Percentiles rank a stretch among this genome's conserved stretches.
These are phyloP conservation scores for Monochamus saltuarius DNA, from an alignment of 1,140 invertebrate genomes.

Conservation along the genomic window DNA sequence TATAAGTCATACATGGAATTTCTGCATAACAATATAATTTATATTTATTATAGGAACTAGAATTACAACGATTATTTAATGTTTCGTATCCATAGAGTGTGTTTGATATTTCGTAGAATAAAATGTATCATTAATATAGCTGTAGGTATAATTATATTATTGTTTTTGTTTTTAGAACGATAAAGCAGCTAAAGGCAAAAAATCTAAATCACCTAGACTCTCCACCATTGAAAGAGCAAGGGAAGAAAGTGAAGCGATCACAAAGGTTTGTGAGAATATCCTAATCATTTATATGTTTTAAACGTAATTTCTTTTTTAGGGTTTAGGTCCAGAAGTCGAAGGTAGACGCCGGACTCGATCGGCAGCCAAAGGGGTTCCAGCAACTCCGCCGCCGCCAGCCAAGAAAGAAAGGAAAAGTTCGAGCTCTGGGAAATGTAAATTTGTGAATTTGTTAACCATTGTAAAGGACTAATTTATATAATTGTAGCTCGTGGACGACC, in stretches of 20 bases:
- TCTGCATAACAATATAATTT: no score
- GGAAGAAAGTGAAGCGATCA: slow-evolving; percentile 49
- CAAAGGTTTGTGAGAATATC: slow-evolving; percentile 39
- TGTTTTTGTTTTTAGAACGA: slow-evolving; percentile 43
- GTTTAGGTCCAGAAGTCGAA: slow-evolving; percentile 47
- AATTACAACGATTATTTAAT: no score
- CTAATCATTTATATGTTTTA: slow-evolving; percentile 8
- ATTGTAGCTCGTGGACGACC: slow-evolving; percentile 21
- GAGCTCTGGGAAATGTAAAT: slow-evolving; percentile 21
- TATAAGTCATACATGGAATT: no score
- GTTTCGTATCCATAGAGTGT: no score
- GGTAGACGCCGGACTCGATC: slow-evolving; percentile 52
- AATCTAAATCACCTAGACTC: slow-evolving; percentile 43
- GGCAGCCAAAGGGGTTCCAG: slow-evolving; percentile 50
- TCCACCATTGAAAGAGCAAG: slow-evolving; percentile 39
- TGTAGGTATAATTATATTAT: no score
- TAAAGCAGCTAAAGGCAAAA: slow-evolving; percentile 43
- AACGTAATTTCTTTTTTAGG: slow-evolving; percentile 33
- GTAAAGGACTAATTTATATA: neutral
- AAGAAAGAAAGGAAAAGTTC: slow-evolving; percentile 52
- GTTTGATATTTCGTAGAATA: no score
- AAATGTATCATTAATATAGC: no score
- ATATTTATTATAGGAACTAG: no score
- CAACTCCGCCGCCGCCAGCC: slow-evolving; percentile 51
- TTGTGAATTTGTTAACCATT: neutral